Conservation (phyloP, 2,888 invertebrate genomes). For the Drosophila lutescens region DNA sequence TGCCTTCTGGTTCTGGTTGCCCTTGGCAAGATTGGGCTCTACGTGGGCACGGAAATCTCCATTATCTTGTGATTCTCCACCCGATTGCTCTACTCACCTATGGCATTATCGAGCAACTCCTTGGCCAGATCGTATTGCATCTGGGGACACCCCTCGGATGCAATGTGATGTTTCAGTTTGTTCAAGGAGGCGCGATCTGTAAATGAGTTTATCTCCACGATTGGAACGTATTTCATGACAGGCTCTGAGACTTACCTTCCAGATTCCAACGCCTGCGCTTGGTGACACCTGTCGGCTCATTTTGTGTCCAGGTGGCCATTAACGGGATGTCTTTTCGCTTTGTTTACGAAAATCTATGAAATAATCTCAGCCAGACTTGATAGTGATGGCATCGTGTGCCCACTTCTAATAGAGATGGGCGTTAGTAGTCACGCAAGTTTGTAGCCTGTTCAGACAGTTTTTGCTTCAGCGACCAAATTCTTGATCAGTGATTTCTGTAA, state of each 20-base stretch:
- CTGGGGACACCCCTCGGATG: constrained; percentile 95
- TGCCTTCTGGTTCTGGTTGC: constrained; percentile 88
- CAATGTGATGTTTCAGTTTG: constrained; percentile 87
- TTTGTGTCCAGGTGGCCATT: constrained; percentile 84
- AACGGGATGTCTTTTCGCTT: constrained; percentile 14
- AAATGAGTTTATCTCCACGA: not conserved
- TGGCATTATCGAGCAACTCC: constrained; percentile 91
- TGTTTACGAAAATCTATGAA: constrained; percentile 52
- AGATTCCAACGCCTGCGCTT: constrained; percentile 83
- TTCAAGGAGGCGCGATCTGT: constrained; percentile 84
- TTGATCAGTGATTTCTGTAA: no score
- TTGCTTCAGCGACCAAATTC: no score
- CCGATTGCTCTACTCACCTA: constrained; percentile 85
- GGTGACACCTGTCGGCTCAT: constrained; percentile 78
- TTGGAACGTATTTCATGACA: not conserved
- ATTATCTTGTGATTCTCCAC: not conserved
- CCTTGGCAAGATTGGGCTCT: constrained; percentile 78
- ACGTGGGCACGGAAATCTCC: not conserved
- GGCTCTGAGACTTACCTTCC: constrained; percentile 72
- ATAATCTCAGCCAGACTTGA: constrained; percentile 11
- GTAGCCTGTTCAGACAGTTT: no score
- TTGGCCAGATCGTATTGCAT: constrained; percentile 95
- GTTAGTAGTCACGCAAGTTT: not conserved
- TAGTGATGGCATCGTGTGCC: constrained; percentile 11
- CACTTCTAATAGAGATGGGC: constrained; percentile 3